These are phyloP conservation scores for Brachyhypopomus gauderio DNA, from an alignment of 2,113 vertebrate species.

Conservation along the genomic window DNA sequence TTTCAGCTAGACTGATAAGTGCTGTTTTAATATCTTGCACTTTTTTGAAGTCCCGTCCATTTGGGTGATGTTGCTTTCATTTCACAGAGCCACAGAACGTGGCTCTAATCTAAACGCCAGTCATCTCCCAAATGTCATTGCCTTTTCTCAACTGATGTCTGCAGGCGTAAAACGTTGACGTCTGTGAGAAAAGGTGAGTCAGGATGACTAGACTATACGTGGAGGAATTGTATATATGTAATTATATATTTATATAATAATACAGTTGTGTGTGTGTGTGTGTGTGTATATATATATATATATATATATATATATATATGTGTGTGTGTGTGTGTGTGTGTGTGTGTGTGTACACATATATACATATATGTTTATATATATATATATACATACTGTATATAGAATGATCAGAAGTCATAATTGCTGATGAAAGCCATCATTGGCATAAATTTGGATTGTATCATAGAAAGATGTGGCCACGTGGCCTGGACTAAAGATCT, in stretches of 20 bases:
- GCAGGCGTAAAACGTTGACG: neutral
- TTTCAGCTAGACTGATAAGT: constrained; percentile 25
- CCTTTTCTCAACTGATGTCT: constrained; percentile 10
- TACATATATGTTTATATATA: no score
- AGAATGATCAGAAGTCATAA: constrained; percentile 32
- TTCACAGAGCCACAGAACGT: constrained; percentile 25
- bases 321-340: no score
- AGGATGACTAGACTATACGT: no score
- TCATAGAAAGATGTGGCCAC: neutral
- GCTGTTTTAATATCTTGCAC: constrained; percentile 6
- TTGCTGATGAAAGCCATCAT: constrained; percentile 14
- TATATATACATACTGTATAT: no score
- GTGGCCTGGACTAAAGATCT: neutral
- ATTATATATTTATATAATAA: no score
- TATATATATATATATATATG: no score
- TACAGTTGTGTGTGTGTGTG: neutral
- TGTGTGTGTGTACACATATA: no score
- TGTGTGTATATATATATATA: no score
- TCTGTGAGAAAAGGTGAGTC: constrained; percentile 8
- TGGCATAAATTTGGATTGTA: constrained; percentile 30
- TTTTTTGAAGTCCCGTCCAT: neutral
- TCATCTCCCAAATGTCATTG: neutral
- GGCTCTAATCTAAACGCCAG: constrained; percentile 31
- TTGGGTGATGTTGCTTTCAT: constrained; percentile 9
- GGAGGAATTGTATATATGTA: no score